Percentiles rank a stretch among this genome's conserved stretches.
Evolutionary conservation across 2,888 invertebrate genomes (phyloP).

Genomic region (Eilema sororculum): DNA sequence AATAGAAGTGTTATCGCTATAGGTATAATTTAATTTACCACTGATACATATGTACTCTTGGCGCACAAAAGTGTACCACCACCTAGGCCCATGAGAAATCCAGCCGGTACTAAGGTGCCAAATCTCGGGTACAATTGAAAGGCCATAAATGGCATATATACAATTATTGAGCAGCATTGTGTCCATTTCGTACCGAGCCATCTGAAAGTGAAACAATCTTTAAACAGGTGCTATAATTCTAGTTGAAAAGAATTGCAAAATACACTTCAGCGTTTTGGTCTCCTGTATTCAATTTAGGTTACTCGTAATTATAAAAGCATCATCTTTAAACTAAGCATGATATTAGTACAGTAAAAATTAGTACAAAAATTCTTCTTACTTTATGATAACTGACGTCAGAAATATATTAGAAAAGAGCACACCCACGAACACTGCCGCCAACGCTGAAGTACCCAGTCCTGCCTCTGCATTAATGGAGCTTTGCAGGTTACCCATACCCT

Average conservation of each 20-base stretch:
- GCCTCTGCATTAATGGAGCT: conserved; percentile 84
- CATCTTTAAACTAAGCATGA: too few relatives aligned
- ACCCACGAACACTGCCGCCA: conserved; percentile 83
- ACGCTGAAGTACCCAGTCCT: conserved; percentile 81
- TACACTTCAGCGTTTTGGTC: too few relatives aligned
- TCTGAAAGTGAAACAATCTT: neutral
- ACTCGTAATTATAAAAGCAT: too few relatives aligned
- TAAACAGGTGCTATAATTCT: too few relatives aligned
- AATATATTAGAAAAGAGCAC: conserved; percentile 84
- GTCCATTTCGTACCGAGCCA: conserved; percentile 55
- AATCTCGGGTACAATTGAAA: conserved; percentile 79
- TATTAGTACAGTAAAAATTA: too few relatives aligned
- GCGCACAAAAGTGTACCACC: conserved; percentile 88
- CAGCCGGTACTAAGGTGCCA: conserved; percentile 79
- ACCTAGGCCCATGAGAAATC: conserved; percentile 84
- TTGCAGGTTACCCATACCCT: conserved; percentile 85
- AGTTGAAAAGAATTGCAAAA: too few relatives aligned
- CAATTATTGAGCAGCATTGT: conserved; percentile 29
- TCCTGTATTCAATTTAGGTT: too few relatives aligned
- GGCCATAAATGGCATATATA: conserved; percentile 85
- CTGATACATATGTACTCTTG: conserved; percentile 88
- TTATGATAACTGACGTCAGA: conserved; percentile 80
- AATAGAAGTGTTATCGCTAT: too few relatives aligned
- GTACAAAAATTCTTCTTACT: conserved; percentile 64
- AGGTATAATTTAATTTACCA: conserved; percentile 41